These are phyloP conservation scores for Dendroctonus valens DNA, from an alignment of 1,140 invertebrate species.

Conservation along the genomic window DNA sequence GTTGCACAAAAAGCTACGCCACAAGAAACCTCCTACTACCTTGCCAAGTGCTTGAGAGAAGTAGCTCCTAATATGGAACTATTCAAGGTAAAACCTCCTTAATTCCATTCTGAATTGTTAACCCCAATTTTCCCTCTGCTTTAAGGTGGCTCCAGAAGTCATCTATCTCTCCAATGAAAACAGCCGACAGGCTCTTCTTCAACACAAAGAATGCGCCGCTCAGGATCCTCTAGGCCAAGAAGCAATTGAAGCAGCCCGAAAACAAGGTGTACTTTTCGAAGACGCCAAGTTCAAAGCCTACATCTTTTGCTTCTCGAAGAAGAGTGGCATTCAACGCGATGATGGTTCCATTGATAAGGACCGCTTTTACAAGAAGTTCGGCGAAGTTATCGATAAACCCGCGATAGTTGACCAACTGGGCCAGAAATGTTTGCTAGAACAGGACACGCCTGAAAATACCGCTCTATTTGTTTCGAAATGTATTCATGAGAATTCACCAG, in stretches of 20 bases:
- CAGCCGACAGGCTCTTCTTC: conserved; percentile 17
- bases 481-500: conserved; percentile 22
- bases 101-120: conserved; percentile 1
- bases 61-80: conserved; percentile 19
- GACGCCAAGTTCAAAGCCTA: conserved; percentile 29
- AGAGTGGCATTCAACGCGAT: conserved; percentile 22
- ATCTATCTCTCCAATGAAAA: conserved; percentile 24
- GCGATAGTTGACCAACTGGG: conserved; percentile 13
- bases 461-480: conserved; percentile 23
- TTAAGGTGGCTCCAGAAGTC: conserved; percentile 12
- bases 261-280: conserved; percentile 32
- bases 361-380: conserved; percentile 5
- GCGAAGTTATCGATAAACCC: conserved; percentile 1
- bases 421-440: conserved; percentile 18
- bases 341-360: conserved; percentile 23
- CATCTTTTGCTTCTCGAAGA: conserved; percentile 22
- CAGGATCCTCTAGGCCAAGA: conserved; percentile 9
- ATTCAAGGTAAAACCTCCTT: conserved; percentile 18
- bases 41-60: conserved; percentile 28
- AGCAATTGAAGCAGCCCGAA: conserved; percentile 12
- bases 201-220: conserved; percentile 18
- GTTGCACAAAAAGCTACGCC: conserved; percentile 26
- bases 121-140: neutral
- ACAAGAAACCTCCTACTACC: conserved; percentile 34
- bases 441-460: conserved; percentile 27